Conservation (phyloP, 2,797 vertebrate species). For the Tenualosa ilisha region DNA sequence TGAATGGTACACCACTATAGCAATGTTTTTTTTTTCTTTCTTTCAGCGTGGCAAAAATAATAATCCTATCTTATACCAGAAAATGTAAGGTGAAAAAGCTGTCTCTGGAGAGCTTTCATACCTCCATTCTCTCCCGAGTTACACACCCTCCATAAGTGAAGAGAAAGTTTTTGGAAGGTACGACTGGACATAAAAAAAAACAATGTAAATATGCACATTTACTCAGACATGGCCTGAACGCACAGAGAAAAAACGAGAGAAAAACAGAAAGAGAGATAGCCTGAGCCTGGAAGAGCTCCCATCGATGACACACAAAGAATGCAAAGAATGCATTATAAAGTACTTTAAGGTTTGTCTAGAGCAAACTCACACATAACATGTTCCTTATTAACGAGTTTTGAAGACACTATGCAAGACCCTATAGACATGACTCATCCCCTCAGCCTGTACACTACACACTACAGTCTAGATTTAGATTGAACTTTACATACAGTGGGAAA, state of each 20-base stretch:
- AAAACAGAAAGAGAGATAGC: too few species aligned
- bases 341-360: background rate
- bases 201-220: background rate
- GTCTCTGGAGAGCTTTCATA: background rate
- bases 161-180: background rate
- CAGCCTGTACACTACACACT: too few species aligned
- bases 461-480: too few species aligned
- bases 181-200: background rate
- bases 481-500: too few species aligned
- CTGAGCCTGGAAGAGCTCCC: background rate
- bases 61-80: background rate
- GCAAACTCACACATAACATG: background rate
- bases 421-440: background rate
- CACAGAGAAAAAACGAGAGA: background rate
- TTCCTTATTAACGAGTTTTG: background rate
- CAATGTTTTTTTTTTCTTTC: background rate
- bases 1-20: background rate
- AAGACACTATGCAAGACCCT: background rate
- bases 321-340: too few species aligned
- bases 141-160: background rate
- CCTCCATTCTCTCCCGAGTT: background rate
- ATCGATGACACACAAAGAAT: too few species aligned
- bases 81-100: background rate
- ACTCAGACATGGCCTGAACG: background rate
- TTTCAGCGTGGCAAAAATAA: conserved; percentile 4